Base-by-base conservation (phyloP, 2,797 vertebrate genomes). In the Prunella strophiata region DNA sequence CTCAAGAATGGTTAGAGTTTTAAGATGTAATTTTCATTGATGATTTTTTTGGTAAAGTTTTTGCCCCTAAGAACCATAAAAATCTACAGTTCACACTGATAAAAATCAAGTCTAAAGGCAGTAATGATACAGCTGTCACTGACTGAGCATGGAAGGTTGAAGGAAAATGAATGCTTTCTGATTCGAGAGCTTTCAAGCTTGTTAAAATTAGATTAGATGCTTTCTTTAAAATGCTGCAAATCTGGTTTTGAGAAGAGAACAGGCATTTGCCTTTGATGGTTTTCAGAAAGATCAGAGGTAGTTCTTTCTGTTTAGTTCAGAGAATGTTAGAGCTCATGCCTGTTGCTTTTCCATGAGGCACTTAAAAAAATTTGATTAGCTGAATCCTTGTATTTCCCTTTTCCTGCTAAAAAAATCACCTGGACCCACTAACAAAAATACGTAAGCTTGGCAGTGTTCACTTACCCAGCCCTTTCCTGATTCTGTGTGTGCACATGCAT, bases 351-450 rank as follows among this genome's bases (percentile, higher is more conserved):
- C 55, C 27, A 32, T 25, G 54, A 88, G 59, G 66, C 84, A 74
- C 59, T 90, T 70, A 20, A 61, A 74, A 74, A 67, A 76, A 78
- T 79, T 87, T 47, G 25, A 72, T 58, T 83, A 77, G 52, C 38
- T 80, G 66, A 70, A 50, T 73, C 86, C 50, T 76, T 78, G 5
- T 62, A 68, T 82, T 95, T 68, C 67, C 77, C 61, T 81, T 88
- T 85, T 95, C 71, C 92, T 93, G 84, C 75, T 92, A 72, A 94
- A 85, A 84, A 90, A 36, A 62, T 95, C 81, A 96, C 57, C 32
- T 85, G 73, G 86, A 88, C 84, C 71, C 75, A 97, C 98, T 98
- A 97, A 98, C 97, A 82, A 25, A 80, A 93, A 72, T 87, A 86
- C 63, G 48, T 77, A 79, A 96, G 95, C 96, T 96, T 97, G 94